Percentiles rank a stretch among this genome's conserved stretches.
phyloP scores from a whole-genome alignment of 1,140 invertebrate genomes.

The Scaptomyza graminum region DNA sequence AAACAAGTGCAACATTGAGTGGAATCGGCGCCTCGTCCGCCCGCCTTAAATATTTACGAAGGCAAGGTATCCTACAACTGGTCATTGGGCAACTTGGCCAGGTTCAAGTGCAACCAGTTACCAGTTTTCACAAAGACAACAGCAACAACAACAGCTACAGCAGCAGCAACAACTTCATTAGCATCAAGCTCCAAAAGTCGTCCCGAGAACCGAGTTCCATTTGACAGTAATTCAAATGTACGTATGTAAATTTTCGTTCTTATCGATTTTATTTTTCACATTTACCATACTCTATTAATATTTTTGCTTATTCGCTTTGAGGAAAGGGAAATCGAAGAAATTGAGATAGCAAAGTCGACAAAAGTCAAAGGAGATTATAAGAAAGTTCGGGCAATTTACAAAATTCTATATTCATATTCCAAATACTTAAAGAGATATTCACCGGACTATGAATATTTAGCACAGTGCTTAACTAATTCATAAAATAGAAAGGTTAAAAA shows the following conservation, averaged over 20 bases:
- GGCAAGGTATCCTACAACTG: conserved; percentile 42
- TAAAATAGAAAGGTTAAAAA: too few species aligned
- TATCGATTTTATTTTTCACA: conserved; percentile 1
- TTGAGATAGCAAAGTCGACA: too few species aligned
- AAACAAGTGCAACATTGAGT: conserved; percentile 10
- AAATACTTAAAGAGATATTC: too few species aligned
- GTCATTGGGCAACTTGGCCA: conserved; percentile 51
- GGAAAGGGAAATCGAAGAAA: too few species aligned
- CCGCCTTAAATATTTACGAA: conserved; percentile 62
- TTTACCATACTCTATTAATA: conserved; percentile 10
- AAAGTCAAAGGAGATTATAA: too few species aligned
- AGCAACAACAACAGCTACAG: conserved; percentile 11
- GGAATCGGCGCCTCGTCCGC: conserved; percentile 38
- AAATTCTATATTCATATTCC: too few species aligned
- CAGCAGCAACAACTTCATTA: conserved; percentile 5
- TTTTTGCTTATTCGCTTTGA: conserved; percentile 10
- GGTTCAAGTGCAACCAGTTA: conserved; percentile 81
- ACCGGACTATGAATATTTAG: too few species aligned
- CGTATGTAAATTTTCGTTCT: conserved; percentile 55
- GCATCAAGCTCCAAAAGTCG: conserved; percentile 24
- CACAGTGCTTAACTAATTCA: too few species aligned
- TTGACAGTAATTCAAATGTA: conserved; percentile 60
- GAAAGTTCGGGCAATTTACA: too few species aligned
- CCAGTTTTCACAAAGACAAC: conserved; percentile 27
- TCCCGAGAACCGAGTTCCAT: conserved; percentile 50